phyloP scores from a whole-genome alignment of 2,888 invertebrate genomes.

The Tipula helvola region DNA sequence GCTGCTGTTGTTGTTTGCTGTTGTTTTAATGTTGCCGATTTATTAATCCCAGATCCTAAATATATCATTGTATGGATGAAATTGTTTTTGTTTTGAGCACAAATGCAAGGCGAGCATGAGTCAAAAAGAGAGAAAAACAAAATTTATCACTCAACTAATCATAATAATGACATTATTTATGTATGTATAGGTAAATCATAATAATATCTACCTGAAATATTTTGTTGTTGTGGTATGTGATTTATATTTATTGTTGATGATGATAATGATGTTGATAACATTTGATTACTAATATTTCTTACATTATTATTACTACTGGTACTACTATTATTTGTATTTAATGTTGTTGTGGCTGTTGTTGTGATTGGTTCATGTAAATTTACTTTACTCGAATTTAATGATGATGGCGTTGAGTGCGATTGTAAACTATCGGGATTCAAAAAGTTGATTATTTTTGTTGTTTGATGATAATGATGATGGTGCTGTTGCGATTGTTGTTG shows the following conservation, averaged over 20 bases:
- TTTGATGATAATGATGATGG: constrained; percentile 9
- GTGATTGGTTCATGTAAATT: neutral
- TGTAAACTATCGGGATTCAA: neutral
- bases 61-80: neutral
- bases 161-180: neutral
- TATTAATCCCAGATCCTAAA: neutral
- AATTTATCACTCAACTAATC: neutral
- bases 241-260: neutral
- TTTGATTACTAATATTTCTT: neutral
- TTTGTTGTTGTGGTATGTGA: neutral
- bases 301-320: neutral
- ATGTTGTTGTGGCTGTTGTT: neutral
- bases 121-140: neutral
- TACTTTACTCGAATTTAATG: neutral
- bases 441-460: neutral
- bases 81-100: neutral
- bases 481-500: neutral
- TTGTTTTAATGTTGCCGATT: neutral
- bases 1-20: neutral
- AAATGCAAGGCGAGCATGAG: neutral
- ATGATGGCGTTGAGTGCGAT: neutral
- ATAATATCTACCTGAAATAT: neutral
- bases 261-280: neutral
- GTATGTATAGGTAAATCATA: neutral
- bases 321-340: constrained; percentile 1